Conservation (phyloP, 2,113 vertebrate genomes). For the Gopherus flavomarginatus region DNA sequence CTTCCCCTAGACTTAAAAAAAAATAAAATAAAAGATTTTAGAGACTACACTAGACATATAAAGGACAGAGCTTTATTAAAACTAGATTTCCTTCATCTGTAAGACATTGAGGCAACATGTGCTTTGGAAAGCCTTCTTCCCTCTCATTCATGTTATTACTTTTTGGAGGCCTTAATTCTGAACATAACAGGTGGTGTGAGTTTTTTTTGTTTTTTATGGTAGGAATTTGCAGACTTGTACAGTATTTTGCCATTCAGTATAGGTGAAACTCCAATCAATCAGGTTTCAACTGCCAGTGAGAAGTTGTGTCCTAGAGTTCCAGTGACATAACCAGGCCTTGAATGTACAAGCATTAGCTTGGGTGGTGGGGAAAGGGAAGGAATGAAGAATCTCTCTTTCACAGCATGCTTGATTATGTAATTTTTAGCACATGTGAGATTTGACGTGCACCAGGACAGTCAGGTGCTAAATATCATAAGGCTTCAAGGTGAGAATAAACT, state of each 20-base stretch:
- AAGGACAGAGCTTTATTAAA: not conserved
- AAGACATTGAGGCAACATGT: not conserved
- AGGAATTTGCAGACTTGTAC: not conserved
- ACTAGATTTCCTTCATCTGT: not conserved
- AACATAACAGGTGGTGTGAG: not conserved
- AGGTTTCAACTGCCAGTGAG: not conserved
- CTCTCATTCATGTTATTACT: not conserved
- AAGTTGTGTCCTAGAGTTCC: not conserved
- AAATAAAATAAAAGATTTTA: not conserved
- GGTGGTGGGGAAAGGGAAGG: not conserved
- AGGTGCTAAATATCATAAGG: not conserved
- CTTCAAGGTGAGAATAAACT: not conserved
- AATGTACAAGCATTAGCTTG: not conserved
- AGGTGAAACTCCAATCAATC: not conserved
- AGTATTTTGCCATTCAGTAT: not conserved
- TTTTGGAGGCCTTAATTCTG: constrained; percentile 13
- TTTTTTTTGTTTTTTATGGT: not conserved
- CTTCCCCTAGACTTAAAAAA: not conserved
- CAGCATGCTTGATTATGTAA: not conserved
- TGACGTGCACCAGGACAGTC: fast-evolving
- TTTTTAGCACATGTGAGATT: not conserved
- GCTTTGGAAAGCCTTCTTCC: not conserved
- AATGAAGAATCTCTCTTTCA: not conserved
- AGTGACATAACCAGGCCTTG: not conserved
- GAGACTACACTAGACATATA: not conserved